Evolutionary conservation across 2,113 vertebrate species (phyloP).

Genomic region (Trichomycterus rosablanca): DNA sequence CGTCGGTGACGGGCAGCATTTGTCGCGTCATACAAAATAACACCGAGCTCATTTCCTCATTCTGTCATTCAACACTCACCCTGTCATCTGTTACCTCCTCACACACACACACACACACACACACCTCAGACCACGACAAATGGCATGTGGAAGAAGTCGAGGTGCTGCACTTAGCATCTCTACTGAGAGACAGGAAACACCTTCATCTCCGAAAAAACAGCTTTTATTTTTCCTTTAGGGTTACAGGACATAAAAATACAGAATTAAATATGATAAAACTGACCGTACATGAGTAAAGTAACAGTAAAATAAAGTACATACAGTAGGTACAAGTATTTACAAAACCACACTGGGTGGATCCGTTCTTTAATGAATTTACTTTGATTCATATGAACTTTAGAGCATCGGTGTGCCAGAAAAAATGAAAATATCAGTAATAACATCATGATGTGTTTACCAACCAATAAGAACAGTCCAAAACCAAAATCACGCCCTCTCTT

Average conservation of each 20-base stretch:
- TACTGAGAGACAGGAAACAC: conserved; percentile 20
- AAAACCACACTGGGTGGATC: conserved; percentile 33
- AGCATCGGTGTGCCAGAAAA: too few relatives aligned
- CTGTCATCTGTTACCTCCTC: conserved; percentile 11
- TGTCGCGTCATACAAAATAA: conserved; percentile 52
- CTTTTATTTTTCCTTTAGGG: conserved; percentile 43
- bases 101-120: conserved; percentile 15
- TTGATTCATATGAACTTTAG: too few relatives aligned
- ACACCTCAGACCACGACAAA: conserved; percentile 27
- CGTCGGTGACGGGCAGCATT: conserved; percentile 65
- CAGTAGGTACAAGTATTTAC: conserved; percentile 70
- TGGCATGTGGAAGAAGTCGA: too few relatives aligned
- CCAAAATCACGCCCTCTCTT: too few relatives aligned
- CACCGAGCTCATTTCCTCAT: conserved; percentile 24
- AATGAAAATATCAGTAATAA: too few relatives aligned
- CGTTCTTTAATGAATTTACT: neutral
- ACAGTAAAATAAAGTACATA: conserved; percentile 62
- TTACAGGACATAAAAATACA: conserved; percentile 32
- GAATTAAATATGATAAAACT: conserved; percentile 64
- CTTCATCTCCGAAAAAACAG: conserved; percentile 35
- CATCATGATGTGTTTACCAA: too few relatives aligned
- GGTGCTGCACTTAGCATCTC: too few relatives aligned
- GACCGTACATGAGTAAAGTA: conserved; percentile 59
- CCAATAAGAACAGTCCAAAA: too few relatives aligned
- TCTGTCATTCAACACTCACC: conserved; percentile 17